These are phyloP conservation scores for Hydrotaea cyrtoneurina DNA, from an alignment of 2,888 invertebrate species.

Conservation along the genomic window DNA sequence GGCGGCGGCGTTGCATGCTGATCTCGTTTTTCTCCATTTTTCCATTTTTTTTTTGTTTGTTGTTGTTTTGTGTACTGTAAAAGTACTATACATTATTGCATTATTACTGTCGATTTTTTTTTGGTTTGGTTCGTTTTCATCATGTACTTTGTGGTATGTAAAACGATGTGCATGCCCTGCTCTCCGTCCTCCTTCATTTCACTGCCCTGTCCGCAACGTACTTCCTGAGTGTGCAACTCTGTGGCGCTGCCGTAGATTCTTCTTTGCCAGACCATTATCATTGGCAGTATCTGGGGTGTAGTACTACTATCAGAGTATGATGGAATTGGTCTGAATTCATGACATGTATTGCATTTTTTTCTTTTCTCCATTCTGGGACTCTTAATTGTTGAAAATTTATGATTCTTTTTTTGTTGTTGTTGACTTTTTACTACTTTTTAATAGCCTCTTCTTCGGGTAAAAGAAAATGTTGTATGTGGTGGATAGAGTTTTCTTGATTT, in stretches of 20 bases:
- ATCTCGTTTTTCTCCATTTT: slow-evolving; percentile 47
- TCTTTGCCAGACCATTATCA: slow-evolving; percentile 1
- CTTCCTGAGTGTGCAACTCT: slow-evolving; percentile 47
- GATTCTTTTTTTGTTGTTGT: slow-evolving; percentile 34
- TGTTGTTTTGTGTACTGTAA: background rate
- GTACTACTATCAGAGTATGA: background rate
- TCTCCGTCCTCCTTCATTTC: background rate
- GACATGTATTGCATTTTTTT: slow-evolving; percentile 16
- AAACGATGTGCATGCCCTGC: slow-evolving; percentile 40
- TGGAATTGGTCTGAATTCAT: slow-evolving; percentile 22
- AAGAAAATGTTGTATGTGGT: background rate
- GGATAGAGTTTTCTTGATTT: background rate
- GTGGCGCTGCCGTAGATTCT: background rate
- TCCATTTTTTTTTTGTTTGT: slow-evolving; percentile 24
- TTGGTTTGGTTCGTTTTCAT: background rate
- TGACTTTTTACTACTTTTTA: slow-evolving; percentile 37
- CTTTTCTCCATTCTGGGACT: slow-evolving; percentile 27
- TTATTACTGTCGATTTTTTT: slow-evolving; percentile 39
- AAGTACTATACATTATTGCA: slow-evolving; percentile 31
- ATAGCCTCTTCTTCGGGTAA: background rate
- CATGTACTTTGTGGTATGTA: slow-evolving; percentile 29
- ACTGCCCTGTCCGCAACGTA: slow-evolving; percentile 44
- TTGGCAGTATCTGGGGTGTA: background rate
- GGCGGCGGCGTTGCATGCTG: slow-evolving; percentile 50
- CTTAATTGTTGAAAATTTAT: slow-evolving; percentile 49